Percentiles rank a stretch among this genome's conserved stretches.
These are phyloP conservation scores for Trachurus trachurus DNA, from an alignment of 2,797 vertebrate genomes.

Conservation along the genomic window DNA sequence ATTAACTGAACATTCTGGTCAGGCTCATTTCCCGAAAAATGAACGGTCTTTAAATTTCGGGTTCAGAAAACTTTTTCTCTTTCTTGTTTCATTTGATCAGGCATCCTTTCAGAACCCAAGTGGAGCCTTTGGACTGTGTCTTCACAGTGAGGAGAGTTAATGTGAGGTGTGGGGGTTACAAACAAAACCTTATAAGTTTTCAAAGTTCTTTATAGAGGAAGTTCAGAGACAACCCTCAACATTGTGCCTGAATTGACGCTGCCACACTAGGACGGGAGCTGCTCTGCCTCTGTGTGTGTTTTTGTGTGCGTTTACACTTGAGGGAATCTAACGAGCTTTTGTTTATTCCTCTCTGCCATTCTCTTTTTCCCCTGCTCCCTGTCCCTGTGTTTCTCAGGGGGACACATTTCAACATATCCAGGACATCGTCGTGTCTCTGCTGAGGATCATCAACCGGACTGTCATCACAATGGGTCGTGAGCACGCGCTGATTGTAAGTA, in stretches of 20 bases:
- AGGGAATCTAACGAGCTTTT: slow-evolving; percentile 17
- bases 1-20: slow-evolving; percentile 28
- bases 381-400: slow-evolving; percentile 80
- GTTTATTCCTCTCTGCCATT: slow-evolving; percentile 6
- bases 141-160: slow-evolving; percentile 19
- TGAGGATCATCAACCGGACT: slow-evolving; percentile 92
- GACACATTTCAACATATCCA: slow-evolving; percentile 93
- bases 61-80: slow-evolving; percentile 24
- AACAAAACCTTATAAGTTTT: slow-evolving; percentile 37
- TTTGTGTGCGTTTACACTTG: slow-evolving; percentile 10
- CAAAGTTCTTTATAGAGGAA: slow-evolving; percentile 3
- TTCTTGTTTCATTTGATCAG: slow-evolving; percentile 47
- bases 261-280: neutral
- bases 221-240: neutral
- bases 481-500: slow-evolving; percentile 94
- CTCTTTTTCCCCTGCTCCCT: slow-evolving; percentile 6
- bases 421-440: slow-evolving; percentile 92
- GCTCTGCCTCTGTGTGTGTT: slow-evolving; percentile 18
- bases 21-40: slow-evolving; percentile 24
- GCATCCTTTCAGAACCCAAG: slow-evolving; percentile 3
- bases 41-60: slow-evolving; percentile 25
- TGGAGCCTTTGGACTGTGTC: slow-evolving; percentile 26
- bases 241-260: slow-evolving; percentile 15
- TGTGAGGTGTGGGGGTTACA: neutral
- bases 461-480: slow-evolving; percentile 96